Conservation (phyloP, 2,888 invertebrate genomes). For the Chaitophorus viminalis region DNA sequence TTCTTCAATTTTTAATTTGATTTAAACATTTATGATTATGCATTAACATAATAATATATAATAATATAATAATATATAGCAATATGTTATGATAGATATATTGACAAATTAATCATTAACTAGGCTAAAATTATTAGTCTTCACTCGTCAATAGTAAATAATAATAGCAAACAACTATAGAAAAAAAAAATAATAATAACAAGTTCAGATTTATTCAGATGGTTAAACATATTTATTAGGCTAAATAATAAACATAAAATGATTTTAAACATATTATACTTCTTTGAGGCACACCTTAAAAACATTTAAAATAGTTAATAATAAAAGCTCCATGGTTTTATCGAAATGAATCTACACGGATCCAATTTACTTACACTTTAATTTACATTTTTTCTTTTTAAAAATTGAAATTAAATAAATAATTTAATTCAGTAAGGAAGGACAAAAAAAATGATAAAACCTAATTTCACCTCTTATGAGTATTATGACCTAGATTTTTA, state of each 20-base stretch:
- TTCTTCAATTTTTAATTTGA: background rate
- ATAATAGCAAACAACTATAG: background rate
- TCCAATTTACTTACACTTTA: too few relatives aligned
- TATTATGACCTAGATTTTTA: background rate
- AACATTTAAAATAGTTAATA: background rate
- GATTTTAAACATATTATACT: background rate
- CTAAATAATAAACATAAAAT: background rate
- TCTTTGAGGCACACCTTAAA: background rate
- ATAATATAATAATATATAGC: too few relatives aligned
- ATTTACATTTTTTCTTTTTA: too few relatives aligned
- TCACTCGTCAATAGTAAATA: too few relatives aligned
- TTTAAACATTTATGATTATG: background rate
- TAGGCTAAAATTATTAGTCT: background rate
- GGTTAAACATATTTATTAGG: background rate
- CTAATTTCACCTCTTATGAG: background rate
- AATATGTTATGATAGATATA: background rate
- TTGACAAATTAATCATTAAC: background rate
- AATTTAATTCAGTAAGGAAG: too few relatives aligned
- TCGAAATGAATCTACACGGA: too few relatives aligned
- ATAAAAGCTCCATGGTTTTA: too few relatives aligned
- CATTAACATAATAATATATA: too few relatives aligned
- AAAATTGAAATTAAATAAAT: too few relatives aligned
- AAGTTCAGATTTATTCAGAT: background rate
- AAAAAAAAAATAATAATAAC: background rate
- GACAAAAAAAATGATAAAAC: background rate